These are phyloP conservation scores for Drosophila barbarae DNA, from an alignment of 2,888 invertebrate genomes.

Conservation along the genomic window DNA sequence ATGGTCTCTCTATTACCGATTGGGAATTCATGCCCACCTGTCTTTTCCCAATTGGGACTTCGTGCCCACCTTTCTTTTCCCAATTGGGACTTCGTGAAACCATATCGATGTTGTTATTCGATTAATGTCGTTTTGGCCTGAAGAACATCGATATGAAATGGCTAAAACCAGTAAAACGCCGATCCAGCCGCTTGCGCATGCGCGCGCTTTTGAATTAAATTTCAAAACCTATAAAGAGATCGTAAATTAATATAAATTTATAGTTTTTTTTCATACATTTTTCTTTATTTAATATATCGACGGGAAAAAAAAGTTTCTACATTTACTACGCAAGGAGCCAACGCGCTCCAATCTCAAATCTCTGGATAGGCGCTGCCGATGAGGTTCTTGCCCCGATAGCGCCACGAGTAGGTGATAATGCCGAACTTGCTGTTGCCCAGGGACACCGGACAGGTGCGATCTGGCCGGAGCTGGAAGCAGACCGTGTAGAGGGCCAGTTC, in stretches of 20 bases:
- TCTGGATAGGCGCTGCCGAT: slow-evolving; percentile 92
- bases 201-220: slow-evolving; percentile 1
- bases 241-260: background rate
- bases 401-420: slow-evolving; percentile 87
- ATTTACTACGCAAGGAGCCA: background rate
- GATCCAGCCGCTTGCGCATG: background rate
- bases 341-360: slow-evolving; percentile 80
- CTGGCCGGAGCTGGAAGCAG: slow-evolving; percentile 89
- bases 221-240: background rate
- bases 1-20: too few relatives aligned
- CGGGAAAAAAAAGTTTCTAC: slow-evolving; percentile 22
- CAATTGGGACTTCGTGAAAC: too few relatives aligned
- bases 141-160: too few relatives aligned
- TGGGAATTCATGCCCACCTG: too few relatives aligned
- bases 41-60: too few relatives aligned
- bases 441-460: slow-evolving; percentile 86
- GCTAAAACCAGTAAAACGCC: too few relatives aligned
- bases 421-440: slow-evolving; percentile 86
- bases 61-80: too few relatives aligned
- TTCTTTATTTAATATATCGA: slow-evolving; percentile 18
- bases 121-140: too few relatives aligned
- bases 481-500: slow-evolving; percentile 94
- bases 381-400: slow-evolving; percentile 87
- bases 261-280: background rate
- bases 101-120: too few relatives aligned